Conservation (phyloP, 1,140 invertebrate species). For the Mactra quadrangularis region DNA sequence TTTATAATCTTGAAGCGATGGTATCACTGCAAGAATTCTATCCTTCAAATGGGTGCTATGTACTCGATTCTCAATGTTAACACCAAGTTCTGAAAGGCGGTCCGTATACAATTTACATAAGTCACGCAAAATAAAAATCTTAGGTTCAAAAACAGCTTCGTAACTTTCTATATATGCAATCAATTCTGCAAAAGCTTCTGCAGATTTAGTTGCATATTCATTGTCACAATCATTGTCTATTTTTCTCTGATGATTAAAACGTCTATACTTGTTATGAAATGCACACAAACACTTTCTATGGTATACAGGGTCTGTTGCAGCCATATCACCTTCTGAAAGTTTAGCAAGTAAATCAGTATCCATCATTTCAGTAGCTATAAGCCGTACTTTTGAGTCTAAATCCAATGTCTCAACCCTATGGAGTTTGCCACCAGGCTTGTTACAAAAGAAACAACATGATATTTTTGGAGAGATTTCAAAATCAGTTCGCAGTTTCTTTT, state of each 20-base stretch:
- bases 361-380: neutral
- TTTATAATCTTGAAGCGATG: neutral
- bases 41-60: slow-evolving; percentile 7
- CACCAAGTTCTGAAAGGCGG: neutral
- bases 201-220: neutral
- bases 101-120: neutral
- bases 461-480: too few species aligned
- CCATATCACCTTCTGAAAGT: neutral
- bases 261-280: neutral
- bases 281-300: neutral
- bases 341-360: neutral
- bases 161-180: neutral
- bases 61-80: neutral
- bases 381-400: neutral
- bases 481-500: too few species aligned
- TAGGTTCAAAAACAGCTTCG: neutral
- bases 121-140: neutral
- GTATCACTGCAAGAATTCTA: neutral
- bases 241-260: neutral
- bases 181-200: neutral
- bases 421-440: neutral
- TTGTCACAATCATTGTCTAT: neutral
- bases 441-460: too few species aligned
- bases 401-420: neutral
- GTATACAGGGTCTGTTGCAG: neutral